Evolutionary conservation across 53 echinoderm and acorn worm genomes (phyloP), one percentile per base, ranked within the genome.

Genomic region (Henricia sp.): DNA sequence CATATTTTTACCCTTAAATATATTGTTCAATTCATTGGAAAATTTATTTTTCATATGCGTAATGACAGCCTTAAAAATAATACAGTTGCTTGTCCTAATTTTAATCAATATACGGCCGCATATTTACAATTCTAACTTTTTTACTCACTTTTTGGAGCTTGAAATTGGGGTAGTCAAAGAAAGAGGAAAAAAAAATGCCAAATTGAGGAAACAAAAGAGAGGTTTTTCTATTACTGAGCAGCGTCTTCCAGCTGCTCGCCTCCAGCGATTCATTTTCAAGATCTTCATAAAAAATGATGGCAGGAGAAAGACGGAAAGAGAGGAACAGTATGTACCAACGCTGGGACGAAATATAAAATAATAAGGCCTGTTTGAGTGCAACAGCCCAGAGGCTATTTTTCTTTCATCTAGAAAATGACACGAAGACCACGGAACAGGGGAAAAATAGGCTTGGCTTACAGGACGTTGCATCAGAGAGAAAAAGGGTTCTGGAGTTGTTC

Each of bases 401-500:
- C 86, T 86, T 86, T 86, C 86, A 86, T 86, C 86, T 86, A 74
- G 75, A 86, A 86, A 86, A 86, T 86, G 86, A 86, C 86, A 75
- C 37, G 74, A 52, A 76, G 67, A 74, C 75, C 23, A 53, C 66
- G 67, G 74, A 74, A 86, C 52, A 67, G 75, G 38, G 85, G n/a
- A 70, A 73, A 64, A 85, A 72, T 73, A 57, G 84, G 75, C 74
- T 74, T 86, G 38, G 86, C 70, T 86, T 74, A 52, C 67, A 43
- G 46, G 40, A 86, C 42, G 65, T 74, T 54, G 75, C 51, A 69
- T 37, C 67, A 59, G 70, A 67, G 64, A 37, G 74, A 68, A 37
- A 17, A n/a, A 37, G 75, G 65, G 74, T 42, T 48, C 73, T 42
- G 51, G 67, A 39, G 52, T 38, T 1, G 77, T 40, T 27, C 30